phyloP scores from a whole-genome alignment of 2,113 vertebrate species.

The Takifugu bimaculatus region DNA sequence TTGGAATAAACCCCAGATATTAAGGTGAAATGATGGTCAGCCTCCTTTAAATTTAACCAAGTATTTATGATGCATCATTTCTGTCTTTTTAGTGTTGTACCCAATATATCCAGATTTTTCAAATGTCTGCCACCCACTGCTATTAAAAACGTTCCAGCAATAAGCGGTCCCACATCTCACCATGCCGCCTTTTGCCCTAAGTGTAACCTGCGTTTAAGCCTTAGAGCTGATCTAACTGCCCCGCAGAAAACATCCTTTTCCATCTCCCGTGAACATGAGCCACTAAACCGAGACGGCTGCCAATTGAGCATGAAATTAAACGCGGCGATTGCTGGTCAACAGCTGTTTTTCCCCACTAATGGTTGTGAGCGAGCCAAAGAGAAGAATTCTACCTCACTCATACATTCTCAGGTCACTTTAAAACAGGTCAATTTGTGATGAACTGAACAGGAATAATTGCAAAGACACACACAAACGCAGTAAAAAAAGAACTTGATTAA shows the following conservation, averaged over 20 bases:
- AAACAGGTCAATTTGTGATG: too few relatives aligned
- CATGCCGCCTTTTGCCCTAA: not conserved
- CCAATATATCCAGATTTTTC: not conserved
- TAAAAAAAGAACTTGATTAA: too few relatives aligned
- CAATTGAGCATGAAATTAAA: slow-evolving; percentile 27
- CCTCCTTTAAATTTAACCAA: too few relatives aligned
- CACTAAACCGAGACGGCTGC: slow-evolving; percentile 8
- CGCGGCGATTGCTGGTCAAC: slow-evolving; percentile 7
- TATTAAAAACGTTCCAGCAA: slow-evolving; percentile 15
- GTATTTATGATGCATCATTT: too few relatives aligned
- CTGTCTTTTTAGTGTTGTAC: too few relatives aligned
- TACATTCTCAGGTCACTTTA: too few relatives aligned
- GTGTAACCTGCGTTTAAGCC: slow-evolving; percentile 8
- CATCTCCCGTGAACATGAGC: slow-evolving; percentile 4
- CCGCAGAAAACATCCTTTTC: slow-evolving; percentile 12
- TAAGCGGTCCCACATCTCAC: slow-evolving; percentile 4
- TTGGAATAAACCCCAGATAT: slow-evolving; percentile 21
- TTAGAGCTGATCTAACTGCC: slow-evolving; percentile 1
- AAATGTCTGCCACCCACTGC: not conserved
- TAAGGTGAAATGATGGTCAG: too few relatives aligned
- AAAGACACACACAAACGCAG: too few relatives aligned
- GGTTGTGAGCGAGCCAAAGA: not conserved
- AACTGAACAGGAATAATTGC: too few relatives aligned
- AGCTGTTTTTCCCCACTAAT: not conserved
- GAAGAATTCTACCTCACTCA: too few relatives aligned